phyloP scores from a whole-genome alignment of 2,113 vertebrate genomes.

The Toxostoma redivivum region DNA sequence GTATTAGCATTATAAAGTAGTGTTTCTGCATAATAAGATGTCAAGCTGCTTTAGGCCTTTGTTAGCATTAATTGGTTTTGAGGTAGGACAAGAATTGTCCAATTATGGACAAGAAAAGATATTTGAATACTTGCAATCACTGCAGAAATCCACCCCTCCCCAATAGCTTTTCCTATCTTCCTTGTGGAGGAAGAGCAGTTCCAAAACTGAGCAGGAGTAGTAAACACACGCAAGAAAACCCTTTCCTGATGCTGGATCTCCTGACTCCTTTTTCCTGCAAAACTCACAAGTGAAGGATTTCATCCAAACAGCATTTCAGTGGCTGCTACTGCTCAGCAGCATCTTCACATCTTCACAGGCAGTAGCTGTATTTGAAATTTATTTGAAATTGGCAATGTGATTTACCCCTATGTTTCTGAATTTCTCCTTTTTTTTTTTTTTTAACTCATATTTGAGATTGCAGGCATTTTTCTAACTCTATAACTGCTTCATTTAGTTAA shows the following conservation, averaged over 20 bases:
- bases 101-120: background rate
- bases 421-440: background rate
- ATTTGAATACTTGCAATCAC: background rate
- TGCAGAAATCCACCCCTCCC: background rate
- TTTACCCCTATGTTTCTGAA: background rate
- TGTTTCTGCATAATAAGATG: background rate
- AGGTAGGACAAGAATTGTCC: background rate
- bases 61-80: background rate
- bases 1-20: background rate
- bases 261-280: background rate
- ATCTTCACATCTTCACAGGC: background rate
- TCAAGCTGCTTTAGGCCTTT: background rate
- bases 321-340: background rate
- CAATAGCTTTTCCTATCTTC: background rate
- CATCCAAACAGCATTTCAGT: background rate
- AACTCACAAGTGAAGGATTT: background rate
- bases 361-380: background rate
- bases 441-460: background rate
- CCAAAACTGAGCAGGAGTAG: background rate
- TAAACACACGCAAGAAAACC: background rate
- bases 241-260: background rate
- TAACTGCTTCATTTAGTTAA: background rate
- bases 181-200: background rate
- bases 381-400: background rate
- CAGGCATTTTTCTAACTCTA: background rate